phyloP scores from a whole-genome alignment of 2,888 invertebrate genomes.

The Drosophila algonquin region DNA sequence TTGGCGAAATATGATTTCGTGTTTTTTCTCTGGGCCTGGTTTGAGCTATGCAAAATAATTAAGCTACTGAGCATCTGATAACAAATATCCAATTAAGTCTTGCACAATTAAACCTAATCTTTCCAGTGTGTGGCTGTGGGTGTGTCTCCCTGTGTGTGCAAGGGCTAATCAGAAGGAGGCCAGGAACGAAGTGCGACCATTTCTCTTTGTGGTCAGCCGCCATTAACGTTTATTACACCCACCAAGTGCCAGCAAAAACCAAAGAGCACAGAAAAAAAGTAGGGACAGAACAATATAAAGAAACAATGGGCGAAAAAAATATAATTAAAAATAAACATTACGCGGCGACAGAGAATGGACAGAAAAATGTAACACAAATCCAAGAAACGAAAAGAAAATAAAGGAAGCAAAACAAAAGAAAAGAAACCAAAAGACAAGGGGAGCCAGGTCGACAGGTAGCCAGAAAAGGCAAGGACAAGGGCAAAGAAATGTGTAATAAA shows the following conservation, averaged over 20 bases:
- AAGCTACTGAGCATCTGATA: constrained; percentile 71
- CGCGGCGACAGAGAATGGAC: constrained; percentile 58
- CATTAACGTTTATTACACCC: constrained; percentile 78
- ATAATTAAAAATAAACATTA: constrained; percentile 79
- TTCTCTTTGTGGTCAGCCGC: constrained; percentile 75
- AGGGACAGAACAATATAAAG: constrained; percentile 10
- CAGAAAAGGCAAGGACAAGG: constrained; percentile 9
- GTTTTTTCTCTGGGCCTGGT: constrained; percentile 21
- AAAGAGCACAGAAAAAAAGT: constrained; percentile 61
- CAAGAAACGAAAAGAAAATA: constrained; percentile 11
- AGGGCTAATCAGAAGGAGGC: constrained; percentile 31
- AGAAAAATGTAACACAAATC: constrained; percentile 17
- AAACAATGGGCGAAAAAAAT: constrained; percentile 52
- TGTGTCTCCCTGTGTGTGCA: constrained; percentile 44
- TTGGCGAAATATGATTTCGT: constrained; percentile 33
- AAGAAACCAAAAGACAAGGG: constrained; percentile 9
- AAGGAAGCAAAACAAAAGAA: neutral
- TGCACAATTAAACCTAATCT: constrained; percentile 70
- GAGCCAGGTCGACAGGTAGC: neutral
- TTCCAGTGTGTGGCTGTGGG: neutral
- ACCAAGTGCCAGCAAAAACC: constrained; percentile 61
- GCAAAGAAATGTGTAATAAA: constrained; percentile 64
- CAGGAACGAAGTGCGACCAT: constrained; percentile 66
- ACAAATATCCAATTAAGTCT: constrained; percentile 73
- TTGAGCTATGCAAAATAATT: constrained; percentile 64